These are phyloP conservation scores for Lophotis ruficrista DNA, from an alignment of 2,113 vertebrate species.

Conservation along the genomic window DNA sequence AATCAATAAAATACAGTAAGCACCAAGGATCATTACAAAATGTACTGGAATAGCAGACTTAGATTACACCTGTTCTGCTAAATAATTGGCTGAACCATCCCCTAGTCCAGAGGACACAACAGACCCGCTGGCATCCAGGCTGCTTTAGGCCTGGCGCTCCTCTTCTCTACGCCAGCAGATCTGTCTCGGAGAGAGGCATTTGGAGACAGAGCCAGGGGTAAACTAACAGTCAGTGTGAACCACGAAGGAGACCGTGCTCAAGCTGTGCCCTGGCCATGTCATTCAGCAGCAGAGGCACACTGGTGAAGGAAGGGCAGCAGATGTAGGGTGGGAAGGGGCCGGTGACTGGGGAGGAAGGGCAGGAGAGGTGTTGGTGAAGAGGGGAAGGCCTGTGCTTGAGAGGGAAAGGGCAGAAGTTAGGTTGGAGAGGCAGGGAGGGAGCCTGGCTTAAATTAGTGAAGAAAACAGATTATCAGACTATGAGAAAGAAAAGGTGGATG, in stretches of 20 bases:
- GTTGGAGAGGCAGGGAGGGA: background rate
- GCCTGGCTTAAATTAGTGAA: background rate
- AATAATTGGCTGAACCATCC: background rate
- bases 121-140: fast-evolving
- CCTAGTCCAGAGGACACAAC: background rate
- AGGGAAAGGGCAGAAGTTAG: background rate
- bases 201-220: background rate
- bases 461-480: background rate
- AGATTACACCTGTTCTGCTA: background rate
- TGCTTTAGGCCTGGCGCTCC: background rate
- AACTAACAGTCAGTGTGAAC: background rate
- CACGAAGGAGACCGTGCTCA: background rate
- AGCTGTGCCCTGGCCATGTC: background rate
- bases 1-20: background rate
- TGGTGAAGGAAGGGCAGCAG: background rate
- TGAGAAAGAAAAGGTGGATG: background rate
- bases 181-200: background rate
- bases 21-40: background rate
- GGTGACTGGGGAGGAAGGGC: background rate
- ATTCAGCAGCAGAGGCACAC: background rate
- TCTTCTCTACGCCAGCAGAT: background rate
- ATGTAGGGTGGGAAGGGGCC: fast-evolving
- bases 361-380: background rate
- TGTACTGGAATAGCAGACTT: background rate
- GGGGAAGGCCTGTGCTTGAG: background rate